These are phyloP conservation scores for Cranoglanis bouderius DNA, from an alignment of 2,113 vertebrate species.

Conservation along the genomic window DNA sequence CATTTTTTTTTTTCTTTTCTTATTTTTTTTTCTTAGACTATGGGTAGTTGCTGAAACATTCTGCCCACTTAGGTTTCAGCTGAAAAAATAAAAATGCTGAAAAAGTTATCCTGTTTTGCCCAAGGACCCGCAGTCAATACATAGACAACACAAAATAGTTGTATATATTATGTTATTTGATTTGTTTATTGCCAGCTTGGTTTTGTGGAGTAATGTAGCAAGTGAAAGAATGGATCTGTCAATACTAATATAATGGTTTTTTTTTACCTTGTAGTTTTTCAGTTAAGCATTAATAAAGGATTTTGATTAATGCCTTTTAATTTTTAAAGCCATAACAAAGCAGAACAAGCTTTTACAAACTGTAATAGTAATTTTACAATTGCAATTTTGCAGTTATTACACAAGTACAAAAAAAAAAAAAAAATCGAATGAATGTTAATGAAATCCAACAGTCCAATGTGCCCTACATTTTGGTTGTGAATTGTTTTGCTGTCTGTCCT, in stretches of 20 bases:
- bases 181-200: background rate
- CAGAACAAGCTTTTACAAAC: background rate
- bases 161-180: background rate
- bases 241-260: background rate
- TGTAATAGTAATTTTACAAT: background rate
- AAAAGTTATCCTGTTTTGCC: background rate
- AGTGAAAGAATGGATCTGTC: background rate
- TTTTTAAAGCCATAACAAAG: background rate
- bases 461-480: background rate
- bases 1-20: background rate
- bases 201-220: background rate
- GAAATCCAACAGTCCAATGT: background rate
- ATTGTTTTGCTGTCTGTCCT: background rate
- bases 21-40: background rate
- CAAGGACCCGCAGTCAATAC: background rate
- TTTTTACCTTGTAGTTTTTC: background rate
- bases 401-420: background rate
- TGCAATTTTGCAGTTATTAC: background rate
- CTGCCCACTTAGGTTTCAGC: background rate
- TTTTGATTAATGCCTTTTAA: too few relatives aligned
- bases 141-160: background rate
- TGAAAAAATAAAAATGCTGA: background rate
- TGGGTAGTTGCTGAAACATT: background rate
- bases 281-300: background rate
- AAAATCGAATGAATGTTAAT: background rate